A percentile compares a stretch with the other conserved stretches of the same genome.
Conservation (phyloP, 2,888 invertebrate genomes). For the Glaucopsyche alexis region DNA sequence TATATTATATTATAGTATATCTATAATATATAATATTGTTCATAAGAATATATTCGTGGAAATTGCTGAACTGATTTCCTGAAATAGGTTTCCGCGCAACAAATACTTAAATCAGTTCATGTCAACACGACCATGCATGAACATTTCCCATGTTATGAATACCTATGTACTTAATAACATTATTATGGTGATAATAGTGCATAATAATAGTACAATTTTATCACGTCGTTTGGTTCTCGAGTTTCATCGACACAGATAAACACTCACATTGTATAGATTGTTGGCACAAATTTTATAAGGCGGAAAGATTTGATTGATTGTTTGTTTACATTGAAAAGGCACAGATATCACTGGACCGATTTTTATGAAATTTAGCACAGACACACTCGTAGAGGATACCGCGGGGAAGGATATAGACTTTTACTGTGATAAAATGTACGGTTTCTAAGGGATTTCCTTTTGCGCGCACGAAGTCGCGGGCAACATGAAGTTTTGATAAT, state of each 20-base stretch:
- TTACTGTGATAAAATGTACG: too few species aligned
- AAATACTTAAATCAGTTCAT: background rate
- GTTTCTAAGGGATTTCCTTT: too few species aligned
- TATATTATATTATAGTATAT: too few species aligned
- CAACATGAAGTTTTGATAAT: background rate
- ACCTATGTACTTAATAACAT: background rate
- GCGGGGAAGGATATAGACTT: too few species aligned
- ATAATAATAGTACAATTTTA: background rate
- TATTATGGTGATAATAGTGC: background rate
- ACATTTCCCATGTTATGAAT: background rate
- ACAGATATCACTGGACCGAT: too few species aligned
- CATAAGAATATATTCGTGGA: background rate
- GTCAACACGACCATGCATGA: background rate
- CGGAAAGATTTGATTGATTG: too few species aligned
- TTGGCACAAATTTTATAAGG: background rate
- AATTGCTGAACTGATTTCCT: background rate
- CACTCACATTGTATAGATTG: slow-evolving; percentile 4
- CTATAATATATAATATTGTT: background rate
- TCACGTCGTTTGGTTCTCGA: background rate
- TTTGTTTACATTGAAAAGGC: too few species aligned
- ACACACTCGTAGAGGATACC: too few species aligned
- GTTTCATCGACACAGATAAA: slow-evolving; percentile 14
- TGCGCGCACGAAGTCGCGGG: too few species aligned
- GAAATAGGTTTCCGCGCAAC: background rate
- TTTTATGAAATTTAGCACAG: too few species aligned